Evolutionary conservation across 2,888 invertebrate genomes (phyloP), one percentile per base, ranked within the genome.

Genomic region (Nomada hirtipes): DNA sequence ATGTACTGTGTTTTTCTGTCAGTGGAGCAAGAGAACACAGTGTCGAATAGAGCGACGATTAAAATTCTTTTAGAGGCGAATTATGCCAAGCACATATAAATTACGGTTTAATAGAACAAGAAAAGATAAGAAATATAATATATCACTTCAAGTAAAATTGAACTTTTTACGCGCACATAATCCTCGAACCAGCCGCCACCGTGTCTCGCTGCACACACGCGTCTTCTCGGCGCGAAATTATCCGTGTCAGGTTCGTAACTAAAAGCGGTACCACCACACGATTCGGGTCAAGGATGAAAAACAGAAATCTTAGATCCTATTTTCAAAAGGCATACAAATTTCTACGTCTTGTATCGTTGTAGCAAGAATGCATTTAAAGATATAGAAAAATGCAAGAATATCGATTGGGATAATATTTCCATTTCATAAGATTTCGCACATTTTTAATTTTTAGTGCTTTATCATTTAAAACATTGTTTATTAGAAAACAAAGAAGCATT

Each of bases 121-220:
- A 55, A 50, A 23, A 50, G 44, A 18, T 52, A 13, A 20, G 11
- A 23, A 47, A 60, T 55, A 36, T 36, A 13, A 0, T 11, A 57
- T n/a, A 36, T 1, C 18, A 67, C 36, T 50, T 47, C 36, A 1
- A 11, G 18, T 11, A 4, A 15, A 36, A 64, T 18, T 26, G 15
- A 20, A 13, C 9, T 42, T 68, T 47, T 53, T 29, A 36, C 15
- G 55, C 26, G 9, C 63, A 42, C 64, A 18, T 52, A 23, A 67
- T 61, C 70, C 68, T 67, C 77, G 75, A 84, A 82, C 84, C 79
- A 68, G 10, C 67, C 77, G 67, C 75, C 82, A 82, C 79, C 75
- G 79, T 75, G 77, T 79, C 76, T 75, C 74, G 63, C 61, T 59
- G 71, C 68, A 77, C 69, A 82, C 76, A 84, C 59, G 65, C 76